phyloP scores from a whole-genome alignment of 2,113 vertebrate species.

The Colaptes auratus region DNA sequence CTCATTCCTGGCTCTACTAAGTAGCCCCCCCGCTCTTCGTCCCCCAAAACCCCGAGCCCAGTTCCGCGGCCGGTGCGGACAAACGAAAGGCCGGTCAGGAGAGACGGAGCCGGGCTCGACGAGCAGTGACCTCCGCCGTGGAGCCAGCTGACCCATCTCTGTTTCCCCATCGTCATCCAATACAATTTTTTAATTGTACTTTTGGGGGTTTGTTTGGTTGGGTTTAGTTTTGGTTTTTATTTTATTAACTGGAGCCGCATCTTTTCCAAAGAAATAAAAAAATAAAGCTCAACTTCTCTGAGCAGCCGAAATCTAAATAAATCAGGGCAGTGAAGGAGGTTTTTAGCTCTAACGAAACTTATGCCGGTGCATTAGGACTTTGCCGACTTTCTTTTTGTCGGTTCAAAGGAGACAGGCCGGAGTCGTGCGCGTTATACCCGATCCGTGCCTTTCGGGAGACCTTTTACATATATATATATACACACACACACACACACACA shows the following conservation, averaged over 20 bases:
- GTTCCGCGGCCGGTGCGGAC: not conserved
- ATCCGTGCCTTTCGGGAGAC: not conserved
- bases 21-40: not conserved
- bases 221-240: too few species aligned
- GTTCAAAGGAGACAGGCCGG: not conserved
- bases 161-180: not conserved
- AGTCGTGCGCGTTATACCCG: not conserved
- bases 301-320: not conserved
- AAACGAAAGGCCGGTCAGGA: not conserved
- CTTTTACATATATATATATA: not conserved
- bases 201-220: not conserved
- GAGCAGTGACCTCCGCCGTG: not conserved
- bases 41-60: not conserved
- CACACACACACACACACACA: too few species aligned
- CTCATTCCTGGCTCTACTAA: not conserved
- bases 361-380: not conserved
- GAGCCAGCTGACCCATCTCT: not conserved
- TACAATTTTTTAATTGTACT: not conserved
- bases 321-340: not conserved
- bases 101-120: not conserved
- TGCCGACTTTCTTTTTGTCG: constrained; percentile 41
- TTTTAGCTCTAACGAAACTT: constrained; percentile 29
- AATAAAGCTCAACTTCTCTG: not conserved
- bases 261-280: not conserved
- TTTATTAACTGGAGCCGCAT: not conserved